Conservation (phyloP, 2,888 invertebrate species). For the Hirtodrosophila histrioides region DNA sequence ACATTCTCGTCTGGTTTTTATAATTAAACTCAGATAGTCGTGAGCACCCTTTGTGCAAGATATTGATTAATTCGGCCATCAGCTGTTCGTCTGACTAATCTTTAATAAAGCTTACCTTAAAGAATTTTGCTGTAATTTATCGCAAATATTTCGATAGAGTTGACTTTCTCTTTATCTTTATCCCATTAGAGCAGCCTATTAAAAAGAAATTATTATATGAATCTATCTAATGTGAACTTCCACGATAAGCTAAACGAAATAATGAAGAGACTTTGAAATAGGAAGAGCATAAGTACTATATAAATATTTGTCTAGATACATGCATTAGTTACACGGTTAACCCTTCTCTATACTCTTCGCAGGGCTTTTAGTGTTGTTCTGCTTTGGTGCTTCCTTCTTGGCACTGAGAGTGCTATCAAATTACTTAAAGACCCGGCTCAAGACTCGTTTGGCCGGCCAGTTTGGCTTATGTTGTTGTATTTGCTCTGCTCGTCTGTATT, state of each 20-base stretch:
- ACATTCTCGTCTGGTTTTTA: too few relatives aligned
- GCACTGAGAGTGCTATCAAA: slow-evolving; percentile 25
- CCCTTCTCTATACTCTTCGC: slow-evolving; percentile 19
- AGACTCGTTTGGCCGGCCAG: slow-evolving; percentile 58
- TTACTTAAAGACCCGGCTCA: slow-evolving; percentile 49
- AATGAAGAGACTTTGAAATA: neutral
- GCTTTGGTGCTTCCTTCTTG: slow-evolving; percentile 32
- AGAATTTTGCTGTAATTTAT: too few relatives aligned
- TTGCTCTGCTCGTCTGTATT: slow-evolving; percentile 15
- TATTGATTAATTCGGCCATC: too few relatives aligned
- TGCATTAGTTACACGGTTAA: slow-evolving; percentile 20
- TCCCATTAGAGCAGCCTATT: too few relatives aligned
- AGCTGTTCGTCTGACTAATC: too few relatives aligned
- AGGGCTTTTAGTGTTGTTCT: slow-evolving; percentile 23
- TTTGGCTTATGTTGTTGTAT: slow-evolving; percentile 18
- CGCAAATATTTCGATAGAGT: too few relatives aligned
- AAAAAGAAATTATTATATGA: too few relatives aligned
- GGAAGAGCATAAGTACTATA: neutral
- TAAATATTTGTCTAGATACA: slow-evolving; percentile 20
- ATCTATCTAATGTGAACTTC: too few relatives aligned
- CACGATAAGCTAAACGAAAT: neutral
- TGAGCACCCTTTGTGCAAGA: too few relatives aligned
- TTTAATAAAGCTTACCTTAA: too few relatives aligned
- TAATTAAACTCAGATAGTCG: too few relatives aligned
- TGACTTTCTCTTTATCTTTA: too few relatives aligned